Conservation (phyloP, 2,888 invertebrate species). For the Synergus umbraculus region DNA sequence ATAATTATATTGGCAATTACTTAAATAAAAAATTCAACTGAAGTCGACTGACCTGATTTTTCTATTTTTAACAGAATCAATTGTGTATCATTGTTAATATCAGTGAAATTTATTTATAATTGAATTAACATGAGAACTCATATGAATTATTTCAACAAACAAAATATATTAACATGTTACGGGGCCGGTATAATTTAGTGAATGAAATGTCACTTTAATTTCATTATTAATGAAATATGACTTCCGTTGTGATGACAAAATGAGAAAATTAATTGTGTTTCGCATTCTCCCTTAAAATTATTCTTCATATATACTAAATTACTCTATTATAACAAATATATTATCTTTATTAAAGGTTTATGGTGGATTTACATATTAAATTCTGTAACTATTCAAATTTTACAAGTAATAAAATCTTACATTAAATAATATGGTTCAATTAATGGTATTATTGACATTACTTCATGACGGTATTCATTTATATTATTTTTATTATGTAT, state of each 20-base stretch:
- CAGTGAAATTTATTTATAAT: not conserved
- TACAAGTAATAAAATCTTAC: not conserved
- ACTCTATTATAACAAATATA: not conserved
- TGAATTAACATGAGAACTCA: not conserved
- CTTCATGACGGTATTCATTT: no score
- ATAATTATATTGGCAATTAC: no score
- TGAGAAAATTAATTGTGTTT: conserved; percentile 10
- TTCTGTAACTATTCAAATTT: not conserved
- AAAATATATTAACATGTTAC: not conserved
- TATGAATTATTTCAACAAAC: not conserved
- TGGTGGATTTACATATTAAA: not conserved
- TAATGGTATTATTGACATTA: not conserved
- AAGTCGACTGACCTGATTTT: no score
- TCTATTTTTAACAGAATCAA: no score
- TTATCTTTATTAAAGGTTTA: no score
- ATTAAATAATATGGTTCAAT: not conserved
- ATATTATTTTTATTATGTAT: no score
- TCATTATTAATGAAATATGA: conserved; percentile 32
- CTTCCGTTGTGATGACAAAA: not conserved
- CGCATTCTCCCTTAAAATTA: not conserved
- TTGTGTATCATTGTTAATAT: not conserved
- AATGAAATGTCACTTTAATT: conserved; percentile 12
- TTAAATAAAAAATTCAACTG: no score
- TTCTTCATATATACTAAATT: not conserved
- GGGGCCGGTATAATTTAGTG: conserved; percentile 3